Percentiles rank a stretch among this genome's conserved stretches.
Conservation (phyloP, 2,888 invertebrate species). For the Cyclophora albipunctata region DNA sequence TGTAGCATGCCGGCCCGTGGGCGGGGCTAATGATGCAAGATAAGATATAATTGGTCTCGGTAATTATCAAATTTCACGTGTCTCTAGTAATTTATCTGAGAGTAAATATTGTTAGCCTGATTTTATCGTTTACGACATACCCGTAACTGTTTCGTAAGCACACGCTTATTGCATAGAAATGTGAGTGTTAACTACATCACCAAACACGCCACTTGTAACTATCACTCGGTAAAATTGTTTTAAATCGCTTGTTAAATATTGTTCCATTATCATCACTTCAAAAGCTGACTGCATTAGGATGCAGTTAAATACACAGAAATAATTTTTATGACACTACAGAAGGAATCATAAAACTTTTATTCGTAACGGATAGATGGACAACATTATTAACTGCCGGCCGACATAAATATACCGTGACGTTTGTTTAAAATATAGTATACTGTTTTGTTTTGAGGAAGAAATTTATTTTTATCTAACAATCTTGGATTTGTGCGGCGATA, state of each 20-base stretch:
- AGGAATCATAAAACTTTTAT: constrained; percentile 54
- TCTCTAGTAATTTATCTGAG: constrained; percentile 55
- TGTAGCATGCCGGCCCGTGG: constrained; percentile 31
- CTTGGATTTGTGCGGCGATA: neutral
- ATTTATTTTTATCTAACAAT: constrained; percentile 2
- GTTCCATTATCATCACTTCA: constrained; percentile 9
- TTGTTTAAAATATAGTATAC: constrained; percentile 22
- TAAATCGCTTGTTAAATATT: constrained; percentile 1
- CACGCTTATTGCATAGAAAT: constrained; percentile 25
- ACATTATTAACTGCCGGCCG: constrained; percentile 41
- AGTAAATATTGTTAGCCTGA: constrained; percentile 60
- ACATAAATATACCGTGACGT: constrained; percentile 25
- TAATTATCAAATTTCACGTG: constrained; percentile 69
- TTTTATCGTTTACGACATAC: constrained; percentile 46
- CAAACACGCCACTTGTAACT: constrained; percentile 22
- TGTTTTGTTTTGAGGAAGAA: constrained; percentile 12
- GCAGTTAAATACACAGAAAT: constrained; percentile 51
- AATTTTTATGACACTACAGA: constrained; percentile 59
- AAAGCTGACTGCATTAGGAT: constrained; percentile 44
- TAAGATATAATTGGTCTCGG: constrained; percentile 58
- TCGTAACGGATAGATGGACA: constrained; percentile 39
- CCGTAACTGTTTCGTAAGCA: constrained; percentile 44
- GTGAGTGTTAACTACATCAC: constrained; percentile 33
- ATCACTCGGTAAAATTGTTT: constrained; percentile 19
- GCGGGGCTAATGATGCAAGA: constrained; percentile 53